A percentile compares a stretch with the other conserved stretches of the same genome.
Evolutionary conservation across 2,797 vertebrate species (phyloP).

Genomic region (Sebastes itinus): DNA sequence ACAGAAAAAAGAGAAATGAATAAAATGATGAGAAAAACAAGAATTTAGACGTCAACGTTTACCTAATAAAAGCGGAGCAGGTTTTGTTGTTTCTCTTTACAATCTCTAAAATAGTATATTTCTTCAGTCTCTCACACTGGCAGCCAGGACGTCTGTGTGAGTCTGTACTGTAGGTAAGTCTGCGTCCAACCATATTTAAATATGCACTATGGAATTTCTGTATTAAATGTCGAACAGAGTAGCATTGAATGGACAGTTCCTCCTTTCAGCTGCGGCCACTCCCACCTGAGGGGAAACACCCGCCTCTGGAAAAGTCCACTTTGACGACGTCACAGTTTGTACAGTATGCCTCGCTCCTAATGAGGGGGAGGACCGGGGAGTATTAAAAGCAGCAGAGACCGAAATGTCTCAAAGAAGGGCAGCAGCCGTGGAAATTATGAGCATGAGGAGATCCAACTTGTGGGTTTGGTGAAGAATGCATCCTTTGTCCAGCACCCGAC

Average conservation of each 20-base stretch:
- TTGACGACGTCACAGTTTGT: conserved; percentile 59
- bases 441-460: conserved; percentile 35
- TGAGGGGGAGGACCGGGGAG: conserved; percentile 1
- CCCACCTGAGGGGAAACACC: conserved; percentile 58
- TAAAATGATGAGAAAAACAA: background rate
- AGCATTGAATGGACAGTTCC: conserved; percentile 56
- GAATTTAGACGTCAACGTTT: background rate
- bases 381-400: conserved; percentile 43
- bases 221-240: conserved; percentile 29
- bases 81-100: accelerated
- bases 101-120: background rate
- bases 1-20: background rate
- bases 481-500: conserved; percentile 51
- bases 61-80: accelerated
- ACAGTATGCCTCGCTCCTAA: conserved; percentile 43
- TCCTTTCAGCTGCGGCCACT: conserved; percentile 36
- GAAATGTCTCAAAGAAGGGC: conserved; percentile 25
- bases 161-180: background rate
- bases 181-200: conserved; percentile 16
- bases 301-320: conserved; percentile 74
- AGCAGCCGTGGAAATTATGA: conserved; percentile 66
- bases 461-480: conserved; percentile 55
- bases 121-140: background rate
- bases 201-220: conserved; percentile 42
- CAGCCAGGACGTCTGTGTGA: background rate